These are phyloP conservation scores for Helicoverpa armigera DNA, from an alignment of 1,140 invertebrate species.

Conservation along the genomic window DNA sequence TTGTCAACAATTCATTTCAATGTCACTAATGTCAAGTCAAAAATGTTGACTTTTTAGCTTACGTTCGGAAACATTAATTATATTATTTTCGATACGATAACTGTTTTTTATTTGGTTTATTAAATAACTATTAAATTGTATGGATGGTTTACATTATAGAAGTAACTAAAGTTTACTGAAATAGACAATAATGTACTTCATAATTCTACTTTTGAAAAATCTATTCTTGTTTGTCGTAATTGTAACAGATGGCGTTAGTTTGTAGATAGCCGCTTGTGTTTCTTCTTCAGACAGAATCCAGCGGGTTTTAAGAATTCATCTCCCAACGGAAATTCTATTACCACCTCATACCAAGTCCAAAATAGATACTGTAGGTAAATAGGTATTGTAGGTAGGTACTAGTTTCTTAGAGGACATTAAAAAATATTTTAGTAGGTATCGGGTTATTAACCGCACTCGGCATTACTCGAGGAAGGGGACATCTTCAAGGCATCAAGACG, in stretches of 20 bases:
- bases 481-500: too few species aligned
- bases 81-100: too few species aligned
- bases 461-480: background rate
- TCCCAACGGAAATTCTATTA: background rate
- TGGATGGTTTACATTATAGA: too few species aligned
- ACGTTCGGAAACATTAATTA: background rate
- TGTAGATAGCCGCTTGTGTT: background rate
- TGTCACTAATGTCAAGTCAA: background rate
- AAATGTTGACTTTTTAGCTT: background rate
- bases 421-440: too few species aligned
- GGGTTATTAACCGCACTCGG: background rate
- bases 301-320: background rate
- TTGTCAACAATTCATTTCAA: background rate
- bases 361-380: too few species aligned
- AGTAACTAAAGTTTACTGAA: too few species aligned
- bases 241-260: constrained; percentile 1
- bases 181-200: too few species aligned
- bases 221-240: background rate
- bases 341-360: background rate
- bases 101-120: too few species aligned
- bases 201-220: background rate
- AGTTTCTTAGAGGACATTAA: too few species aligned
- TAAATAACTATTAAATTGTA: too few species aligned
- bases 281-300: background rate
- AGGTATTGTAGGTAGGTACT: too few species aligned